Evolutionary conservation across 2,888 invertebrate species (phyloP).

Genomic region (Argyra leucocephala): DNA sequence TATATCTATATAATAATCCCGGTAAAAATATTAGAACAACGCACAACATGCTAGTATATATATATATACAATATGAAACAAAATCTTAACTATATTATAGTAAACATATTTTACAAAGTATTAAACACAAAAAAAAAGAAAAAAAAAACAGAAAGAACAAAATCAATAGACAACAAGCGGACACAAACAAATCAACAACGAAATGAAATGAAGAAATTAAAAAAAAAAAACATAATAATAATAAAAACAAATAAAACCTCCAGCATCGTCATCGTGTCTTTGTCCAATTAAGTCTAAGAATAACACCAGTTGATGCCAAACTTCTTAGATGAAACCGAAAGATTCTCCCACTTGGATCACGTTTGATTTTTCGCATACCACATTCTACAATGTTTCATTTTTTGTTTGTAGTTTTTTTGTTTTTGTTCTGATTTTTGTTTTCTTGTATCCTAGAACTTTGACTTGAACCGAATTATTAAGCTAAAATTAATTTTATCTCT

Average conservation of each 20-base stretch:
- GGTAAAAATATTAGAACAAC: no score
- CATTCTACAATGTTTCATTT: neutral
- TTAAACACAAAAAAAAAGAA: no score
- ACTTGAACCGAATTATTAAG: neutral
- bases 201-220: neutral
- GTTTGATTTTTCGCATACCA: slow-evolving; percentile 2
- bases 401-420: neutral
- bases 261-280: slow-evolving; percentile 10
- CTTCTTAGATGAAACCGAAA: slow-evolving; percentile 9
- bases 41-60: no score
- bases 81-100: no score
- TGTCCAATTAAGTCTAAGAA: slow-evolving; percentile 9
- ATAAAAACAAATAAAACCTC: neutral
- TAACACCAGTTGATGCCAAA: neutral
- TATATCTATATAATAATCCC: no score
- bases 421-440: neutral
- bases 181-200: no score
- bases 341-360: slow-evolving; percentile 11
- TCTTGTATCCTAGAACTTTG: neutral
- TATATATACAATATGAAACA: no score
- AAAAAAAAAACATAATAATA: no score
- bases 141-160: no score
- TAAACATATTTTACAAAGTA: no score
- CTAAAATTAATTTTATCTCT: neutral
- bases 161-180: no score